Evolutionary conservation across 2,797 vertebrate species (phyloP).

Genomic region (Geotrypetes seraphini): DNA sequence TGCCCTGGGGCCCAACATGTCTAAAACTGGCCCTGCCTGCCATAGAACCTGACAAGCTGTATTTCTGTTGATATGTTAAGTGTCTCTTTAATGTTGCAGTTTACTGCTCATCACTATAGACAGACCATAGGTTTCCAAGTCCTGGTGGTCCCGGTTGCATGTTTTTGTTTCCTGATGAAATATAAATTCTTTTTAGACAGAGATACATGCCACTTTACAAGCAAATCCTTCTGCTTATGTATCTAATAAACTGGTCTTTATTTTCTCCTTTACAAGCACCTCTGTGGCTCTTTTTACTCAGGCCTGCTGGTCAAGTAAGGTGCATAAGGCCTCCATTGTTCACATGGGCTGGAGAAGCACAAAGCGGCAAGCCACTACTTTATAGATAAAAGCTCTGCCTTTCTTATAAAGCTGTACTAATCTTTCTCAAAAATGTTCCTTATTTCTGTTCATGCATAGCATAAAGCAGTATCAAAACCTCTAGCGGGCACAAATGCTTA

Average conservation of each 20-base stretch:
- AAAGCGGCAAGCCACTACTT: conserved; percentile 50
- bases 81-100: neutral
- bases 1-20: no score
- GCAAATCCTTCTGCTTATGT: conserved; percentile 3
- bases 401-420: conserved; percentile 50
- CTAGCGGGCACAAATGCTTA: conserved; percentile 17
- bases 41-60: no score
- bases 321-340: conserved; percentile 57
- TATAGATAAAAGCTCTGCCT: conserved; percentile 52
- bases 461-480: conserved; percentile 40
- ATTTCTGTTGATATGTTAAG: neutral
- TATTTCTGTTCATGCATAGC: conserved; percentile 28
- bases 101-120: neutral
- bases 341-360: conserved; percentile 30
- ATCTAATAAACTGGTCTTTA: conserved; percentile 52
- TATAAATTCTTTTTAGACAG: conserved; percentile 1
- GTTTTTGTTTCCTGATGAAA: conserved; percentile 20
- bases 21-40: no score
- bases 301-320: conserved; percentile 24
- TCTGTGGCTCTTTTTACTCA: conserved; percentile 37
- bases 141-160: neutral
- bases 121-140: neutral
- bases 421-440: conserved; percentile 27
- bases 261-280: conserved; percentile 37
- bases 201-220: conserved; percentile 5